Percentiles rank a stretch among this genome's conserved stretches.
Evolutionary conservation across 2,888 invertebrate genomes (phyloP).

Genomic region (Drosophila kokeensis): DNA sequence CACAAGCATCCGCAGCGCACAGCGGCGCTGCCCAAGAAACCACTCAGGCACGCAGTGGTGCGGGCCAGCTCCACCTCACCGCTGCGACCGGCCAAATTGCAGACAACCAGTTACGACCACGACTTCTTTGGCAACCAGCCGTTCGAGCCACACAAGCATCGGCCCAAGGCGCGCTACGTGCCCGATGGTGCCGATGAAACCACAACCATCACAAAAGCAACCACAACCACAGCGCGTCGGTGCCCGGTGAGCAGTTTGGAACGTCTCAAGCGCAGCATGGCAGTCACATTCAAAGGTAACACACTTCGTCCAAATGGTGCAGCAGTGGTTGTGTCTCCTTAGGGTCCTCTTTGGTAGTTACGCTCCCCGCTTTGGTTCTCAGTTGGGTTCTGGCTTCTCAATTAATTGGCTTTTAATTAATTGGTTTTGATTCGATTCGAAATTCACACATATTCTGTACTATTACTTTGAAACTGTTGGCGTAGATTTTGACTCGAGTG

Average conservation of each 20-base stretch:
- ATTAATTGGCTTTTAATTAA: slow-evolving; percentile 13
- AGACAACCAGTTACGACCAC: slow-evolving; percentile 75
- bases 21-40: slow-evolving; percentile 74
- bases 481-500: slow-evolving; percentile 82
- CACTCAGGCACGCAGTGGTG: slow-evolving; percentile 60
- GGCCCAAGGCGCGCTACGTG: slow-evolving; percentile 91
- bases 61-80: slow-evolving; percentile 87
- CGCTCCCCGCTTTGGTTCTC: slow-evolving; percentile 27
- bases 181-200: slow-evolving; percentile 86
- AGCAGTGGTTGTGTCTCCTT: slow-evolving; percentile 47
- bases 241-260: slow-evolving; percentile 85
- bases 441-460: slow-evolving; percentile 50
- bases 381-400: slow-evolving; percentile 6
- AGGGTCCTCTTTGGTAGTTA: slow-evolving; percentile 7
- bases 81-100: slow-evolving; percentile 85
- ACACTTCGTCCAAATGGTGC: slow-evolving; percentile 1
- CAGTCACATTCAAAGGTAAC: slow-evolving; percentile 84
- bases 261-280: slow-evolving; percentile 70
- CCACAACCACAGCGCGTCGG: slow-evolving; percentile 66
- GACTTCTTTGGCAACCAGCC: slow-evolving; percentile 88
- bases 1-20: slow-evolving; percentile 88
- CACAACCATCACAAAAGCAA: slow-evolving; percentile 87
- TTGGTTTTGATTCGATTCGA: slow-evolving; percentile 54
- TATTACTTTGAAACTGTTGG: slow-evolving; percentile 59
- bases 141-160: slow-evolving; percentile 91